These are phyloP conservation scores for Emys orbicularis DNA, from an alignment of 2,797 vertebrate species.

Conservation along the genomic window DNA sequence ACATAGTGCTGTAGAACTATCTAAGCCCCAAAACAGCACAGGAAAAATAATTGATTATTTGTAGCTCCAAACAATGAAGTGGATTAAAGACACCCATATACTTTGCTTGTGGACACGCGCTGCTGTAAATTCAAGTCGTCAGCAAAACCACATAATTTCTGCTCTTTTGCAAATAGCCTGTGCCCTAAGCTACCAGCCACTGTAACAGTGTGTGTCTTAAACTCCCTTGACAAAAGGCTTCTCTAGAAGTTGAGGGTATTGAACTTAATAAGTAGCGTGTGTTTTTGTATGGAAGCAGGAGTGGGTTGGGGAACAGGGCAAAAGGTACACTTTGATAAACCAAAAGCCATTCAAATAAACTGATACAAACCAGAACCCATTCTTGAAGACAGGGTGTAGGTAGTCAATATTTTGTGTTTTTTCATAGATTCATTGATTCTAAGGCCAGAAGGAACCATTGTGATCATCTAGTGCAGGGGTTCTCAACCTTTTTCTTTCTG, in stretches of 20 bases:
- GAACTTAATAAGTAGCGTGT: neutral
- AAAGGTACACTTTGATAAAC: neutral
- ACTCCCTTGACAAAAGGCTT: neutral
- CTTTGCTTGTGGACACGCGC: slow-evolving; percentile 13
- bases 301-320: neutral
- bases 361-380: accelerated
- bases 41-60: slow-evolving; percentile 23
- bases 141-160: neutral
- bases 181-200: neutral
- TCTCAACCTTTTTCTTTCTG: too few species aligned
- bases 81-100: neutral
- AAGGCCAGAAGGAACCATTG: too few species aligned
- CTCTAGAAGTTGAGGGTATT: neutral
- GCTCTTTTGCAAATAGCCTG: neutral
- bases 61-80: neutral
- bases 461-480: too few species aligned
- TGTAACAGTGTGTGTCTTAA: slow-evolving; percentile 1
- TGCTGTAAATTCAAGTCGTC: slow-evolving; percentile 25
- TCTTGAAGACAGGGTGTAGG: neutral
- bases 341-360: neutral
- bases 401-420: neutral
- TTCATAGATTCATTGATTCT: too few species aligned
- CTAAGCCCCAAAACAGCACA: neutral
- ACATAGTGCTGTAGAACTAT: neutral
- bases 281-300: neutral